Evolutionary conservation across 2,113 vertebrate genomes (phyloP), one percentile per base, ranked within the genome.

Genomic region (Phoxinus phoxinus): DNA sequence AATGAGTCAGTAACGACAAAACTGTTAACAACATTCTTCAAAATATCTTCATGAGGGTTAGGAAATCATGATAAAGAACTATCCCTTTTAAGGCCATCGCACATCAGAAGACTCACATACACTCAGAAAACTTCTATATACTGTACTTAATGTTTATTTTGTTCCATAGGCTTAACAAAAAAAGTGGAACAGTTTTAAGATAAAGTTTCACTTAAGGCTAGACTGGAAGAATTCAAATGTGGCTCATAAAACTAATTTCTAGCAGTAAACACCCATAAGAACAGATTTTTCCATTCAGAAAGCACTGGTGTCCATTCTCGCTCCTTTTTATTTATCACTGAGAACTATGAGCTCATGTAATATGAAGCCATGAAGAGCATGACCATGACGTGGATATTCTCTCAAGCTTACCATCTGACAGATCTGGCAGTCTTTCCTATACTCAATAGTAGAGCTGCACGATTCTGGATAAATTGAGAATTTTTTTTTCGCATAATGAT

Each of bases 351-450:
- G 51, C 76, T 79, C 21, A 37, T 79, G 76, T 25, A 59, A 41
- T 25, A 59, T 58, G 21, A 41, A 41, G 32, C 53, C 12, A 59
- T 17, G 76, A 59, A 53, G 76, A 58, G 13, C 32, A 35, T 15
- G 30, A 77, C 74, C 51, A 56, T 56, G 51, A 78, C 32, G 5
- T 30, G 48, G 9, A 6, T 25, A 48, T 17, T 46, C 3, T 7
- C 41, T 74, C 44, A 74, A 4, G n/a, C 25, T 75, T 75, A 56
- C 51, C 51, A 77, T 15, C 51, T 77, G 75, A 76, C 74, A 53
- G 17, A 23, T 23, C 19, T 21, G 10, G 19, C 51, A 58, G 27
- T 1, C 19, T 23, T 35, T 77, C 75, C 48, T n/a, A 76, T 21
- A 27, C 46, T 53, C 17, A 30, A 41, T n/a, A 27, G 41, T 21